Base-by-base conservation (phyloP, 2,113 vertebrate species). In the Microcebus ravelobensis region DNA sequence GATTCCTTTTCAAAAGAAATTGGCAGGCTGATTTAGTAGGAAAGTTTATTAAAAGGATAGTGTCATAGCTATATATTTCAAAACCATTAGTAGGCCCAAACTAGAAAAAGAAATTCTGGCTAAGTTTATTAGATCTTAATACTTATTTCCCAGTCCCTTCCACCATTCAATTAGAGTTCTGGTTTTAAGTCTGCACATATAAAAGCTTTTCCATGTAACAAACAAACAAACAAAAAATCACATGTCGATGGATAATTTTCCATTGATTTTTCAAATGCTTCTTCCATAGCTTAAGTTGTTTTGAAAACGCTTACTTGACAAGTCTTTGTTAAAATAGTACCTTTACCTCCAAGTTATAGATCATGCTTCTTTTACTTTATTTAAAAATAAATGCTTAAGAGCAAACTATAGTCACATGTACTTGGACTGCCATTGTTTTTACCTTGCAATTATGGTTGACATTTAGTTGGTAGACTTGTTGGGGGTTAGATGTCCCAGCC, bases 301-400 rank as follows among this genome's bases (percentile, higher is more conserved):
- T 71, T 4, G 48, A 90, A 83, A 94, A 21, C 13, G 74, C 39
- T 73, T 87, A 87, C 21, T 70, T 74, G 25, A 83, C 10, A 76
- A 42, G 9, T 39, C 61, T 91, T 70, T 50, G 14, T 68, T 48
- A 63, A 95, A 95, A 80, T 10, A 68, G 36, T 65, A 50, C 21
- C 2, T 83, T 80, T 55, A 55, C n/a, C 50, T 91, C 55, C 83
- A 79, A 83, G 63, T 9, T 31, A 45, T n/a, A 63, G 10, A 42
- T 55, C 71, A 2, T 73, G 50, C 39, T 96, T 93, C 57, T 79
- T 94, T 76, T 36, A 74, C 42, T 89, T 89, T 76, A 74, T 88
- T 88, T 87, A 89, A 91, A 82, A 94, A 85, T 80, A 87, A 91
- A 81, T 94, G 48, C 25, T 90, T 45, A 90, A 71, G 42, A 76